Base-by-base conservation (phyloP, 2,888 invertebrate species). In the Encarsia formosa region DNA sequence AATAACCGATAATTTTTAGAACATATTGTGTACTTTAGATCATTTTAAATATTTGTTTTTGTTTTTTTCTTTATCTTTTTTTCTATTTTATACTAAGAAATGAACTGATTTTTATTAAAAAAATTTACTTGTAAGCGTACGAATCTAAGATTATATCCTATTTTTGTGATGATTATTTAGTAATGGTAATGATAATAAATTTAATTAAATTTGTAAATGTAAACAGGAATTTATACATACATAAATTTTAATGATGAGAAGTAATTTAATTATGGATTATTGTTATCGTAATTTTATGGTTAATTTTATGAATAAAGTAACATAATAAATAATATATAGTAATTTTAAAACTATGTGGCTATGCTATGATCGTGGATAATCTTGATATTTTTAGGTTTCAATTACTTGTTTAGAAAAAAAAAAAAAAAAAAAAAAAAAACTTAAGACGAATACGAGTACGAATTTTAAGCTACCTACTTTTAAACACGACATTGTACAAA, bases 51-150 rank as follows among this genome's bases (percentile, higher is more conserved):
- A 46, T 43, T 43, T 29, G 16, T 48, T 52, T 39, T 42, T 9
- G 34, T 49, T 45, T n/a, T n/a, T n/a, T n/a, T n/a, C n/a, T n/a
- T n/a, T n/a, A n/a, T n/a, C n/a, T n/a, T n/a, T n/a, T n/a, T n/a
- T n/a, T n/a, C n/a, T n/a, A n/a, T n/a, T n/a, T n/a, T n/a, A n/a
- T n/a, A n/a, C n/a, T 46, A 52, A 52, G 47, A 47, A 39, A 49
- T 46, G 52, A 56, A 52, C 56, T 56, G 56, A 56, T 52, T 49
- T 52, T 56, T 52, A 49, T 49, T n/a, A n/a, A n/a, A n/a, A n/a
- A n/a, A 47, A 54, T 50, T 50, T 55, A 51, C 48, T 48, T 42
- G 46, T 54, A 45, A 47, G 49, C 47, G 54, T 57, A 52, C 24
- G 50, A 52, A 52, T 46, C n/a, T n/a, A n/a, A n/a, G n/a, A 44